A percentile compares a stretch with the other conserved stretches of the same genome.
These are phyloP conservation scores for Coracopsis vasa DNA, from an alignment of 2,113 vertebrate genomes.

Conservation along the genomic window DNA sequence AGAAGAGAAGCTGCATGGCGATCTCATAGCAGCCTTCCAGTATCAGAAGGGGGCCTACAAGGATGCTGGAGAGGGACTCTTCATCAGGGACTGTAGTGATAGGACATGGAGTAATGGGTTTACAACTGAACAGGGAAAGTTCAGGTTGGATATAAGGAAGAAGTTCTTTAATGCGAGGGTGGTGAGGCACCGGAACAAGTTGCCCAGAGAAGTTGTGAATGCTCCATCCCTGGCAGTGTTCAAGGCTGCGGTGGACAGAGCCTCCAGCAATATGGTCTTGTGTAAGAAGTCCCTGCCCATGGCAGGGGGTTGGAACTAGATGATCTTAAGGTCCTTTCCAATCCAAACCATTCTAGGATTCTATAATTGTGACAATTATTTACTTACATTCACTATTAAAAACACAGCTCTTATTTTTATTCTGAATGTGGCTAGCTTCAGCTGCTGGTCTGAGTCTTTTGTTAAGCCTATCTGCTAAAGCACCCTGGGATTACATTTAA, in stretches of 20 bases:
- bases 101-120: background rate
- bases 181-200: background rate
- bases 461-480: background rate
- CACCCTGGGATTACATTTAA: background rate
- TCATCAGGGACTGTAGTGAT: background rate
- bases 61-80: background rate
- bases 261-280: background rate
- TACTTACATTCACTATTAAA: background rate
- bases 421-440: background rate
- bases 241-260: background rate
- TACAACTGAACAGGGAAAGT: background rate
- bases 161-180: background rate
- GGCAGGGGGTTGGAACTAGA: background rate
- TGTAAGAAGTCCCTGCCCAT: background rate
- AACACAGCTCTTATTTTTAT: background rate
- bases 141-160: background rate
- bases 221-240: background rate
- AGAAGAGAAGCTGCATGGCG: background rate
- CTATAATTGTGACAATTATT: background rate
- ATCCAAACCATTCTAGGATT: background rate
- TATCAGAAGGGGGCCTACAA: background rate
- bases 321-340: background rate
- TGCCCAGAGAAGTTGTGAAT: background rate
- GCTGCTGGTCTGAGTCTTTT: background rate
- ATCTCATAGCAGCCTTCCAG: background rate